phyloP scores from a whole-genome alignment of 2,888 invertebrate species.

The Punctoribates punctum region DNA sequence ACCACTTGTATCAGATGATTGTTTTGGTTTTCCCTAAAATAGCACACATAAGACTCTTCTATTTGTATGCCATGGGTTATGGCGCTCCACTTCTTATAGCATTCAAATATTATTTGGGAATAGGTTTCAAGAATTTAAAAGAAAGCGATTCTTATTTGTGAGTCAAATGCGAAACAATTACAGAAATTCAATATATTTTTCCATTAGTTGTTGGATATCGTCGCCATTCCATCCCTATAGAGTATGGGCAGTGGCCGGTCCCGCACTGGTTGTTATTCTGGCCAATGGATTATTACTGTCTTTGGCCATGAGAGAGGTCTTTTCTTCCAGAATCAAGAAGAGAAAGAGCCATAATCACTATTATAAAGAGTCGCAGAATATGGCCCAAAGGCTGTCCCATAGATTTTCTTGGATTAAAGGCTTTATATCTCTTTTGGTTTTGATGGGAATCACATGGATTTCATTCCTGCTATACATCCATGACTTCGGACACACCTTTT shows the following conservation, averaged over 20 bases:
- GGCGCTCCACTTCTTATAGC: conserved; percentile 41
- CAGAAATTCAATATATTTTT: background rate
- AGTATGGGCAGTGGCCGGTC: conserved; percentile 47
- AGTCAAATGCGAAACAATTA: background rate
- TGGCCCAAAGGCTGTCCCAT: background rate
- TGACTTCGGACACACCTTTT: conserved; percentile 40
- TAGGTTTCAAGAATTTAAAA: conserved; percentile 1
- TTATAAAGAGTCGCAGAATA: background rate
- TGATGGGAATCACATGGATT: conserved; percentile 48
- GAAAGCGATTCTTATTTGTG: conserved; percentile 39
- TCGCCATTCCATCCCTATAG: conserved; percentile 40
- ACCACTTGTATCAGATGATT: conserved; percentile 46
- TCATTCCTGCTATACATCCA: conserved; percentile 47
- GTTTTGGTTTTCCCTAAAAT: conserved; percentile 45
- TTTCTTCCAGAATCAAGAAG: conserved; percentile 26
- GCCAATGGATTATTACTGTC: conserved; percentile 37
- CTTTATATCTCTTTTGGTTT: conserved; percentile 41
- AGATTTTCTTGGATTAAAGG: conserved; percentile 44
- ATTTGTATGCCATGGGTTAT: conserved; percentile 45
- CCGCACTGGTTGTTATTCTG: conserved; percentile 44
- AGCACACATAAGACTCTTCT: conserved; percentile 37
- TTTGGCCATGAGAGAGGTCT: conserved; percentile 24
- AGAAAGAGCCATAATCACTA: too few relatives aligned
- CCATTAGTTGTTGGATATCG: conserved; percentile 48
- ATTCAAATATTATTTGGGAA: background rate